phyloP scores from a whole-genome alignment of 1,140 invertebrate species.

The Tetramorium simillimum region DNA sequence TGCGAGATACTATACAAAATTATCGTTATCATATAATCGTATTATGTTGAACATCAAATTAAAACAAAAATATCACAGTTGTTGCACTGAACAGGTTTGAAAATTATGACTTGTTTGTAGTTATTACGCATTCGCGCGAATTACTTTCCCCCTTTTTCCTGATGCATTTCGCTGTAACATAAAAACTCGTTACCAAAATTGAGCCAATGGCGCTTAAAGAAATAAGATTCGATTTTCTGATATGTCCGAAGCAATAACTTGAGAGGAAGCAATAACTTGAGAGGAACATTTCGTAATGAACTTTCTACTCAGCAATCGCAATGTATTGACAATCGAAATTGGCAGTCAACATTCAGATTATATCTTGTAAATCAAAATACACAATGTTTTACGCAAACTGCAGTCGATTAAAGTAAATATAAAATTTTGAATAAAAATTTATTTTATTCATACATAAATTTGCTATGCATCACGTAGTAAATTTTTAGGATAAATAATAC shows the following conservation, averaged over 20 bases:
- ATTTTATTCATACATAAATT: neutral
- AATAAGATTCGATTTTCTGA: conserved; percentile 52
- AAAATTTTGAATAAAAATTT: neutral
- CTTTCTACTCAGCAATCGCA: conserved; percentile 62
- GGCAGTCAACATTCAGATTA: neutral
- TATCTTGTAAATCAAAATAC: conserved; percentile 20
- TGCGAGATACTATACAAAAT: too few relatives aligned
- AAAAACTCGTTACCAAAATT: conserved; percentile 40
- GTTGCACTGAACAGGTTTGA: neutral
- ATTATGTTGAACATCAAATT: neutral
- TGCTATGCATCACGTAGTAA: neutral
- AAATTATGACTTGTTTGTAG: conserved; percentile 3
- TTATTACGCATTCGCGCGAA: neutral
- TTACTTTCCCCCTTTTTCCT: neutral
- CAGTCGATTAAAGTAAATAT: neutral
- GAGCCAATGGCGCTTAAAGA: neutral
- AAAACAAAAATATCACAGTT: neutral
- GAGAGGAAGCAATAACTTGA: conserved; percentile 45
- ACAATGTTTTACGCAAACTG: neutral
- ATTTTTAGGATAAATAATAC: neutral
- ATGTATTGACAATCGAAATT: conserved; percentile 17
- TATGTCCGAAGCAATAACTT: conserved; percentile 41
- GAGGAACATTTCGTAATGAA: conserved; percentile 50
- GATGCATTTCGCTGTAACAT: neutral
- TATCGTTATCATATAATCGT: neutral